phyloP scores from a whole-genome alignment of 2,113 vertebrate species.

The Chaetorhynchus papuensis region DNA sequence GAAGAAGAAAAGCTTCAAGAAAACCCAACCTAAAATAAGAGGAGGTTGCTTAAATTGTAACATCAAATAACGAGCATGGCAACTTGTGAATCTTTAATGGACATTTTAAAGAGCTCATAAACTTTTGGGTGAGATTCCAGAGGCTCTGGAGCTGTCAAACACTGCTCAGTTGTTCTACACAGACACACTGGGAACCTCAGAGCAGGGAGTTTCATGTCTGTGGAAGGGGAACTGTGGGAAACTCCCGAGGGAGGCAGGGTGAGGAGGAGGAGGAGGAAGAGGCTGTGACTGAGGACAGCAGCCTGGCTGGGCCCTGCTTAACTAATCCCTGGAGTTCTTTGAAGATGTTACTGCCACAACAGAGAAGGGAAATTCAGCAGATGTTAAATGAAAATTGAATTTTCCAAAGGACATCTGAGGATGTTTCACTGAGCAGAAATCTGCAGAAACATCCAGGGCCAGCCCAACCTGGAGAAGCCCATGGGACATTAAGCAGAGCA shows the following conservation, averaged over 20 bases:
- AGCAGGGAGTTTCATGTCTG: background rate
- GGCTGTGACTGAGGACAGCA: background rate
- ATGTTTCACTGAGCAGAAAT: background rate
- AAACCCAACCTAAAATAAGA: background rate
- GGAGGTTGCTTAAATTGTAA: background rate
- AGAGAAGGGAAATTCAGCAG: background rate
- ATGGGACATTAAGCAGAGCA: fast-evolving
- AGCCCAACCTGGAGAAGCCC: background rate
- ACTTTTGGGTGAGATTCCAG: background rate
- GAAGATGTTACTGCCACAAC: background rate
- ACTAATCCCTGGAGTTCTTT: background rate
- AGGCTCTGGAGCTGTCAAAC: background rate
- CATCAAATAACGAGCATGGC: background rate
- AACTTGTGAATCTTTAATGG: background rate
- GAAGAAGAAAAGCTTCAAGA: background rate
- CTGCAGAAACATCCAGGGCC: fast-evolving
- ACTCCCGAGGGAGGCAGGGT: background rate
- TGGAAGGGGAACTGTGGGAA: background rate
- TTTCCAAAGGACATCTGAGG: background rate
- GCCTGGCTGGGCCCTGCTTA: background rate
- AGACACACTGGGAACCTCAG: background rate
- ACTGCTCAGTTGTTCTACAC: background rate
- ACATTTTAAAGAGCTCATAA: background rate
- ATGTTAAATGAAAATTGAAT: too few relatives aligned
- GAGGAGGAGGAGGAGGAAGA: background rate